Base-by-base conservation (phyloP, 2,113 vertebrate genomes). In the Struthidea cinerea region DNA sequence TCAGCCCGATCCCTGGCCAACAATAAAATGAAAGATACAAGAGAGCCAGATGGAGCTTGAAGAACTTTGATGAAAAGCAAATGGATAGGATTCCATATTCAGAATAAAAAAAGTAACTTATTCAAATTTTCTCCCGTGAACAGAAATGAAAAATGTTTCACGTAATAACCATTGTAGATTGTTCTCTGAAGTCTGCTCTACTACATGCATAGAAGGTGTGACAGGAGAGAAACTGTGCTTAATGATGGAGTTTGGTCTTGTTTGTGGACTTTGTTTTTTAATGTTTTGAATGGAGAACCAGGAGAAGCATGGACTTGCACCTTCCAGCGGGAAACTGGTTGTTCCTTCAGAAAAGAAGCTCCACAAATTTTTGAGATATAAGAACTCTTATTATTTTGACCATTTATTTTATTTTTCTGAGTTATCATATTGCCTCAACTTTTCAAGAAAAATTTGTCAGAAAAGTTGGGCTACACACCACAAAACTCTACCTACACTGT, bases 1-100 rank as follows among this genome's bases (percentile, higher is more conserved):
- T 76, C 9, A 76, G 52, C 7, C 21, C 0, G 0, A 10, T 52
- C 6, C 16, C 4, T 8, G 33, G 9, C 4, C 7, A 92, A 26
- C 24, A 83, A 53, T 22, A 39, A 69, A 59, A 86, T 6, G 47
- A 60, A 83, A 76, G 32, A 32, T 26, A 60, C 3, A 80, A 75
- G 20, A 65, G 5, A n/a, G 12, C 2, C 30, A n/a, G 41, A 52
- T 6, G 6, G 9, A 89, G 15, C 39, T 4, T 71, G 21, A 63
- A 81, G 23, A 85, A 61, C 24, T 57, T 42, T 33, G 10, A 89
- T 52, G 22, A 53, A 75, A 79, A 85, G n/a, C 22, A 69, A 61
- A 93, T 24, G 4, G 16, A 7, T 13, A 49, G 28, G 13, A 60
- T 61, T 57, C 24, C 42, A 53, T 33, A 57, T 3, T 37, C 19